Evolutionary conservation across 2,797 vertebrate genomes (phyloP), one percentile per base, ranked within the genome.

Genomic region (Echiichthys vipera): DNA sequence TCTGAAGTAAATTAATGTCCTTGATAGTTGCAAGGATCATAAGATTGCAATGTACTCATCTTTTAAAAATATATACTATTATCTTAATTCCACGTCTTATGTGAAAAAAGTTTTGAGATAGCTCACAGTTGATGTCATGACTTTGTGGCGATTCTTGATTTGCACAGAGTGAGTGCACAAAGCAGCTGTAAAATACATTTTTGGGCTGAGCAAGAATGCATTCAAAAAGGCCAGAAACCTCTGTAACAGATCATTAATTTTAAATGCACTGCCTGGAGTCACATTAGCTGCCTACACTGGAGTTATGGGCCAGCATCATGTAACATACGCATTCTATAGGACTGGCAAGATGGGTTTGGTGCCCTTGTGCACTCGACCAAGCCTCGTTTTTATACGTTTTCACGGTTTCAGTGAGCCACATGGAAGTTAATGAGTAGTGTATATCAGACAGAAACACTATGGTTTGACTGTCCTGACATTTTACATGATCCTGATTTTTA

Each of bases 221-320:
- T 73, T 82, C 39, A 75, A 81, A n/a, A 88, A 79, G 74, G 75
- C 81, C 73, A 87, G 78, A 77, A 89, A 88, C 85, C 66, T 80
- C 83, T 82, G 80, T 64, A 86, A 88, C 81, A 82, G 74, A 80
- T 89, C 86, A 88, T 91, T 92, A 78, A 85, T 88, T 88, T 88
- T 85, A 88, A 90, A 87, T 59, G 71, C 63, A 17, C 65, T 53
- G 75, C 78, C 79, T 78, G 64, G 65, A 86, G 82, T 71, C 74
- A 54, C 25, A 90, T 87, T 43, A 85, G 72, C 78, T 80, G 69
- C 71, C 63, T 73, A 59, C 67, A 45, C 39, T 75, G 71, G 74
- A 73, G 74, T 84, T 82, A 67, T 17, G 14, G 71, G 58, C 73
- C 20, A 68, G 62, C 65, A 43, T 84, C 80, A 73, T 70, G 61